Base-by-base conservation (phyloP, 2,888 invertebrate species). In the Baronia brevicornis region DNA sequence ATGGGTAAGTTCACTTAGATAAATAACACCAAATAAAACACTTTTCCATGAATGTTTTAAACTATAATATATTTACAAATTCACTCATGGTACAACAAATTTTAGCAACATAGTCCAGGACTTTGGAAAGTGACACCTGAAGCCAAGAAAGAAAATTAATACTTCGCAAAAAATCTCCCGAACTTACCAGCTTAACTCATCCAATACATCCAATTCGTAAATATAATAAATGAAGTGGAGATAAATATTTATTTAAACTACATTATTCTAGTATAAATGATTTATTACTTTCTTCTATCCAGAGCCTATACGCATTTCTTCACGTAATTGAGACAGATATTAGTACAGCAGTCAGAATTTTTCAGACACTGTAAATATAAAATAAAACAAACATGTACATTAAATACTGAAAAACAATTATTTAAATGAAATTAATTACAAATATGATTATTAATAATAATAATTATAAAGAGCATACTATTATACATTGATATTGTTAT, bases 141-240 rank as follows among this genome's bases (percentile, higher is more conserved):
- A 6, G 92, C 90, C 10, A 88, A 92, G 88, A 86, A 87, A 39
- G 90, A 91, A 62, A 86, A 93, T 29, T 80, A 70, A 25, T 77
- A 86, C 26, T 91, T 91, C 46, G 89, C 88, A 21, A 88, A 87
- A 26, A 91, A 91, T 72, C 92, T 90, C 1, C 93, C 93, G 91
- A 93, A 65, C 56, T 92, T 15, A 87, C 89, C 4, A 84, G 88
- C 39, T 82, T 93, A 70, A 82, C 87, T 28, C 92, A 93, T 64
- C 92, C 93, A 3, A 87, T 92, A 42, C 91, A 93, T 71, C 92
- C 92, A 1, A 77, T 87, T 12, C 84, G 88, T 33, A 89, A 88
- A 74, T 44, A 65, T 20, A 63, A 62, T 31, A 65, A 63, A 39
- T 63, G 58, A 49, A 38, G 28, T 38, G 29, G 24, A 25, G 15